Evolutionary conservation across 2,113 vertebrate species (phyloP), one percentile per base, ranked within the genome.

Genomic region (Vombatus ursinus): DNA sequence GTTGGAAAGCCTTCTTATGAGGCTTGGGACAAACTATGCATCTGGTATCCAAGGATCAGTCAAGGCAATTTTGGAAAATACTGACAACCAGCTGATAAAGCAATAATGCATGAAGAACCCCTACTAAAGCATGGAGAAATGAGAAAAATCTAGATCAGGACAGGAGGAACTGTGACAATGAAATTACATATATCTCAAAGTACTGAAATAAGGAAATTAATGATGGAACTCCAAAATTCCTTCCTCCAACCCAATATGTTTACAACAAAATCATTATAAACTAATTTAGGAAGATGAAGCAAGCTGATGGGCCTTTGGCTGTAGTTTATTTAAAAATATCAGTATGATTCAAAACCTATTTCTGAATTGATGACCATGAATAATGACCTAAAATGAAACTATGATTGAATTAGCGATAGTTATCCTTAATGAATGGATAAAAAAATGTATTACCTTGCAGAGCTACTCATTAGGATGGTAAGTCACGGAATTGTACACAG

Each of bases 401-500:
- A 9, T 26, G 23, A 92, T 54, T 53, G 53, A 92, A 57, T 92
- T 57, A 53, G 52, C 49, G 37, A 44, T 92, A 48, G 10, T 92
- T 48, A 53, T 92, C 91, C 91, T 53, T 92, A 90, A 54, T 92
- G 91, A 92, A 92, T 57, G 52, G 52, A 47, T 53, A 47, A 23
- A 47, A 57, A 53, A 44, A 28, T 90, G 7, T 50, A 90, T 90
- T 90, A 90, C 9, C 5, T 50, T 31, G 25, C 48, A 90, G 49
- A 90, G 48, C 48, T 49, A 50, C 3, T 48, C 47, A 90, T 50
- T 50, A 50, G 48, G 49, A 50, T 90, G 48, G 6, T 50, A 50
- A 48, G 24, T 90, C 25, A 28, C 3, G 24, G 23, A 50, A 31
- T 49, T 90, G 68, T 50, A 90, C 28, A 28, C 28, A 48, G n/a